phyloP scores from a whole-genome alignment of 2,888 invertebrate species.

The Hirtodrosophila confusa region DNA sequence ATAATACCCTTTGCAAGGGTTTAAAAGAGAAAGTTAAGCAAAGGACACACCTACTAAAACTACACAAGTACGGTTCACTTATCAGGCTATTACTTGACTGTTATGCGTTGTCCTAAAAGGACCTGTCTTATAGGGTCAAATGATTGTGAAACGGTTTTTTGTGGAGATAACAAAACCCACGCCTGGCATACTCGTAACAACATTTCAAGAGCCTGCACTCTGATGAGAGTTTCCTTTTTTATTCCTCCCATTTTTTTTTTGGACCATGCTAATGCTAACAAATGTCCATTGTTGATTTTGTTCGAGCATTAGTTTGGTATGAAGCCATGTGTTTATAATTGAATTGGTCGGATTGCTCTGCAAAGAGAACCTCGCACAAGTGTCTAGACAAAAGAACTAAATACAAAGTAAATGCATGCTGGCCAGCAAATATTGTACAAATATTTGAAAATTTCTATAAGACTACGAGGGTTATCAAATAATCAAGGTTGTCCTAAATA shows the following conservation, averaged over 20 bases:
- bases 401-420: conserved; percentile 15
- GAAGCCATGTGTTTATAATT: conserved; percentile 33
- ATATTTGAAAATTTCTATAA: conserved; percentile 3
- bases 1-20: too few relatives aligned
- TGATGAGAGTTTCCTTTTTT: conserved; percentile 6
- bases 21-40: conserved; percentile 1
- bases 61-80: conserved; percentile 35
- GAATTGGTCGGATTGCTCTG: conserved; percentile 21
- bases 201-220: conserved; percentile 12
- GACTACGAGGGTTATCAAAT: not conserved
- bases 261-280: conserved; percentile 13
- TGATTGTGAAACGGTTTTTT: conserved; percentile 29
- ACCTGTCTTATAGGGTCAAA: not conserved
- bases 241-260: too few relatives aligned
- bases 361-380: conserved; percentile 18
- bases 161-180: conserved; percentile 26
- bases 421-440: conserved; percentile 8
- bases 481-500: not conserved
- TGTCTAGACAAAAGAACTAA: conserved; percentile 48
- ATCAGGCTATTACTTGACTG: conserved; percentile 34
- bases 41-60: conserved; percentile 7
- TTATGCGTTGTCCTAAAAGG: not conserved
- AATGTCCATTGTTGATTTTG: conserved; percentile 49
- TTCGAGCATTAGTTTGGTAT: not conserved
- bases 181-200: conserved; percentile 28